These are phyloP conservation scores for Malurus splendens DNA, from an alignment of 2,797 vertebrate genomes.

Conservation along the genomic window DNA sequence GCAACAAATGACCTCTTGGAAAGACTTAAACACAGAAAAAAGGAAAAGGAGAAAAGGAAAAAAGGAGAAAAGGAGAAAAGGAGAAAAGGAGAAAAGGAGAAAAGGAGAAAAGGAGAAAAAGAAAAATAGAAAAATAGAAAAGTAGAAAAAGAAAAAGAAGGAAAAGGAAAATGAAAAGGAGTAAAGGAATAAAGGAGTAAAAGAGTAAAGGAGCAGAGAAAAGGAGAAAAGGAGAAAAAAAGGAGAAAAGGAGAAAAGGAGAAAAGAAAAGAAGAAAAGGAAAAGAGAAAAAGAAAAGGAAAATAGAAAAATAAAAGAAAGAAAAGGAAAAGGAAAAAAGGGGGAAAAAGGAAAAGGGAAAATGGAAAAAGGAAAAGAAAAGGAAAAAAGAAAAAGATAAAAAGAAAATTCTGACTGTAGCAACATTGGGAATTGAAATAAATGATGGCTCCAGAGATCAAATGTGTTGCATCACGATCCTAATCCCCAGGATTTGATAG, in stretches of 20 bases:
- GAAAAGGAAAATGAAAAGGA: neutral
- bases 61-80: too few species aligned
- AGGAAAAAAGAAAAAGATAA: neutral
- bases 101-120: too few species aligned
- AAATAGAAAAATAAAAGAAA: too few species aligned
- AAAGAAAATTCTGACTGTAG: neutral
- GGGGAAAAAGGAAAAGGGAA: too few species aligned
- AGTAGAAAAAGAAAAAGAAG: neutral
- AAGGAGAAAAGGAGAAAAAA: too few species aligned
- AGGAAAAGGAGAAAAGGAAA: neutral
- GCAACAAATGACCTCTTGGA: neutral
- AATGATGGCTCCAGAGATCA: neutral
- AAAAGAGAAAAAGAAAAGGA: too few species aligned
- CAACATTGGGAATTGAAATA: neutral
- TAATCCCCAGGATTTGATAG: neutral
- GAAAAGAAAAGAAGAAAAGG: too few species aligned
- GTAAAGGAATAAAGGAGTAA: too few species aligned
- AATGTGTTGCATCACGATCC: neutral
- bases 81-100: too few species aligned
- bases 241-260: too few species aligned
- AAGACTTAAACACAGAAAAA: neutral
- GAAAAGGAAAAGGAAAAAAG: too few species aligned
- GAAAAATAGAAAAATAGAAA: neutral
- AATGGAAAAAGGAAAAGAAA: neutral
- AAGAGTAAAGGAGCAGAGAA: too few species aligned